A percentile compares a stretch with the other conserved stretches of the same genome.
Evolutionary conservation across 2,797 vertebrate genomes (phyloP).

Genomic region (Nannoperca obscura): DNA sequence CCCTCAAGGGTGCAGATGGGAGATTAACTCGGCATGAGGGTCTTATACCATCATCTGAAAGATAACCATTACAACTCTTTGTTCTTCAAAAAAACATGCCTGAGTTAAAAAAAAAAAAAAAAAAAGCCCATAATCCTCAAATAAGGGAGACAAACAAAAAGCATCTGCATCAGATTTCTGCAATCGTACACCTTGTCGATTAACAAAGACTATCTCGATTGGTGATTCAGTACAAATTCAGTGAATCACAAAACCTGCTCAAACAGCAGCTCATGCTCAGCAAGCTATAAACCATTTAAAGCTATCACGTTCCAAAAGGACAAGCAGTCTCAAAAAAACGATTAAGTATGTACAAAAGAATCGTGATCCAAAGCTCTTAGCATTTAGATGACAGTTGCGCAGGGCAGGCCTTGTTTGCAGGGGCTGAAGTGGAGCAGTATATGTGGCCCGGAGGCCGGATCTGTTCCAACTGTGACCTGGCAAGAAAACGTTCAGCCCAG

Average conservation of each 20-base stretch:
- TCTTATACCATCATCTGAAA: slow-evolving; percentile 52
- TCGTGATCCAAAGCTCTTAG: slow-evolving; percentile 71
- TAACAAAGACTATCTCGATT: slow-evolving; percentile 32
- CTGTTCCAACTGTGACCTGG: slow-evolving; percentile 87
- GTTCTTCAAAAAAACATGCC: slow-evolving; percentile 38
- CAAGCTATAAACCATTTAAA: slow-evolving; percentile 62
- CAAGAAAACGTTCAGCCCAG: slow-evolving; percentile 79
- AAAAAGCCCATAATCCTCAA: slow-evolving; percentile 42
- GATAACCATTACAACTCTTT: slow-evolving; percentile 50
- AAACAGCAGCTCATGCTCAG: slow-evolving; percentile 55
- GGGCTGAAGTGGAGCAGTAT: slow-evolving; percentile 77
- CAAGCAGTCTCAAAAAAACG: slow-evolving; percentile 51
- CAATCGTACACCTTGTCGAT: slow-evolving; percentile 46
- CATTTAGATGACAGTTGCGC: slow-evolving; percentile 81
- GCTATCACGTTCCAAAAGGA: slow-evolving; percentile 59
- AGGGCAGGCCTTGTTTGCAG: slow-evolving; percentile 78
- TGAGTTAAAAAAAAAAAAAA: slow-evolving; percentile 36
- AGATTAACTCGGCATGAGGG: slow-evolving; percentile 61
- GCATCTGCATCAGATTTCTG: slow-evolving; percentile 40
- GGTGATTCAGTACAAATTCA: slow-evolving; percentile 54
- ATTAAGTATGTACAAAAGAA: slow-evolving; percentile 64
- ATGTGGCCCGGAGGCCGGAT: slow-evolving; percentile 83
- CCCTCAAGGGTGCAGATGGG: slow-evolving; percentile 58
- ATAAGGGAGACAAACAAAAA: slow-evolving; percentile 42
- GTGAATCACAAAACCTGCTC: slow-evolving; percentile 42